phyloP scores from a whole-genome alignment of 2,888 invertebrate genomes.

The Halictus ligatus region DNA sequence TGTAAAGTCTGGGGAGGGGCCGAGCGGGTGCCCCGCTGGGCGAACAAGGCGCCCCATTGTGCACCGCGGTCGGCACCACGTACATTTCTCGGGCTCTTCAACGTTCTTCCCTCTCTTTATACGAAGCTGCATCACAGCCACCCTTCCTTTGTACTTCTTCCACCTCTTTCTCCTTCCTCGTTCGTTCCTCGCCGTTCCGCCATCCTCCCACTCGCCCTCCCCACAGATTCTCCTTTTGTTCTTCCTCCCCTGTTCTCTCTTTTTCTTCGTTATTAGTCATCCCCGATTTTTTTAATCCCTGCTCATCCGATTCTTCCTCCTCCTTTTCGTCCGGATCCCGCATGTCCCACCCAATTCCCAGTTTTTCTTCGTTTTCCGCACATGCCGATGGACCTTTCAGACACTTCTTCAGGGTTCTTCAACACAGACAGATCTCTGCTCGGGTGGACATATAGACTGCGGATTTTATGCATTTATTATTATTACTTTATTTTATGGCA shows the following conservation, averaged over 20 bases:
- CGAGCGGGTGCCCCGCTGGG: conserved; percentile 77
- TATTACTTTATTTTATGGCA: no score
- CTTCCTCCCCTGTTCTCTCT: neutral
- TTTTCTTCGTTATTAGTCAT: conserved; percentile 45
- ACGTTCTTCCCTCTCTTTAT: conserved; percentile 72
- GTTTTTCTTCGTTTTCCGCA: neutral
- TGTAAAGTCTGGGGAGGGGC: conserved; percentile 80
- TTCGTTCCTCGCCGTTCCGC: conserved; percentile 6
- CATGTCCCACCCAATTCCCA: conserved; percentile 25
- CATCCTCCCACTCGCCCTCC: conserved; percentile 30
- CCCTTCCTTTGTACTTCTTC: conserved; percentile 65
- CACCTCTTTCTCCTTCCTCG: conserved; percentile 36
- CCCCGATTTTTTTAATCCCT: conserved; percentile 8
- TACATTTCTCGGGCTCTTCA: conserved; percentile 71
- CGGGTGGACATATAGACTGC: no score
- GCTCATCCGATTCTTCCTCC: conserved; percentile 60
- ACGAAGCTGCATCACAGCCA: conserved; percentile 59
- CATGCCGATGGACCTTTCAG: neutral
- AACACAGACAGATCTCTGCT: neutral
- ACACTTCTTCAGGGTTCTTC: neutral
- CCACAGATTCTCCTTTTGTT: neutral
- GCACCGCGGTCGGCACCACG: conserved; percentile 67
- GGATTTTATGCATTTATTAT: no score
- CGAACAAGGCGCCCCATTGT: conserved; percentile 81
- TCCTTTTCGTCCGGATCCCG: conserved; percentile 55